Conservation (phyloP, 2,113 vertebrate species). For the Callionymus lyra region DNA sequence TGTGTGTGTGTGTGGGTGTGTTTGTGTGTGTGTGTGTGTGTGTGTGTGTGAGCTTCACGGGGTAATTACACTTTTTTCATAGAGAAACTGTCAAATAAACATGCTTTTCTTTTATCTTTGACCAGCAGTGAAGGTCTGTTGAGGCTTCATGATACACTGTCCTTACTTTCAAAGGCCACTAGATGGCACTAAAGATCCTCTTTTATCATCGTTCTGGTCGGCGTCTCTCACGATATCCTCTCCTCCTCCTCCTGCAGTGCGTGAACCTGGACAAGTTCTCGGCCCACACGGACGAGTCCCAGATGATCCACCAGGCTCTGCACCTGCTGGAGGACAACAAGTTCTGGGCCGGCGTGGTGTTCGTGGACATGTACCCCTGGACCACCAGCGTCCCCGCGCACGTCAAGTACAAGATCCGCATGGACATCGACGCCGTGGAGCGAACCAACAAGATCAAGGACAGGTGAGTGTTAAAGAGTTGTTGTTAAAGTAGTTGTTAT, state of each 20-base stretch:
- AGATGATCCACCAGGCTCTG: slow-evolving; percentile 78
- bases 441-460: slow-evolving; percentile 97
- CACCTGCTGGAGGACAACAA: slow-evolving; percentile 85
- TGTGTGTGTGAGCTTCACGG: slow-evolving; percentile 25
- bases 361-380: slow-evolving; percentile 76
- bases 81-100: neutral
- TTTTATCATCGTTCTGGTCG: too few species aligned
- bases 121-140: too few species aligned
- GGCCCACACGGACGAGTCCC: slow-evolving; percentile 75
- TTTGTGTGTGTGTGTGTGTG: slow-evolving; percentile 14
- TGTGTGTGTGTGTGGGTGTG: slow-evolving; percentile 11
- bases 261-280: slow-evolving; percentile 91
- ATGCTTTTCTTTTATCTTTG: too few species aligned
- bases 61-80: slow-evolving; percentile 10
- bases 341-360: slow-evolving; percentile 91
- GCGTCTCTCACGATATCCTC: too few species aligned
- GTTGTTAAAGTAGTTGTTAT: too few species aligned
- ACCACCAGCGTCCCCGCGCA: slow-evolving; percentile 70
- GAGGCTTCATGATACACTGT: too few species aligned
- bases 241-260: slow-evolving; percentile 64
- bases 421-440: slow-evolving; percentile 94
- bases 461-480: slow-evolving; percentile 69
- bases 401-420: slow-evolving; percentile 90
- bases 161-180: too few species aligned
- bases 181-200: too few species aligned